A percentile compares a stretch with the other conserved stretches of the same genome.
phyloP scores from a whole-genome alignment of 2,113 vertebrate species.

The Pyxicephalus adspersus region DNA sequence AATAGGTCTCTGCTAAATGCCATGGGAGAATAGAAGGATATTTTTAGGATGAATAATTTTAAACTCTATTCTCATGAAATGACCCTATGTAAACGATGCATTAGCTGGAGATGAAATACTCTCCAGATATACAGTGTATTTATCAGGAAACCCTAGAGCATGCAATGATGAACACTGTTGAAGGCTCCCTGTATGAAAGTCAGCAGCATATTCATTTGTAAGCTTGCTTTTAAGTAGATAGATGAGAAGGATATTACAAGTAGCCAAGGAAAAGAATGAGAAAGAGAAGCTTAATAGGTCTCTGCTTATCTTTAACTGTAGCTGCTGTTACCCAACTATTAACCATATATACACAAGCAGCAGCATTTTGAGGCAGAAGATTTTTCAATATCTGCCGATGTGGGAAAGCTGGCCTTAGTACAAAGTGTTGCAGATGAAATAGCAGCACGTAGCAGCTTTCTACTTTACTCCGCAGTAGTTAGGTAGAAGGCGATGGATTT shows the following conservation, averaged over 20 bases:
- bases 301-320: background rate
- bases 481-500: too few species aligned
- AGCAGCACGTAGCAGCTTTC: too few species aligned
- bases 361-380: too few species aligned
- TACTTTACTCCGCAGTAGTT: too few species aligned
- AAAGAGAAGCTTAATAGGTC: background rate
- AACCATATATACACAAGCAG: too few species aligned
- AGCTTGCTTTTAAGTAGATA: background rate
- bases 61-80: slow-evolving; percentile 12
- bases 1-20: slow-evolving; percentile 4
- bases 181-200: background rate
- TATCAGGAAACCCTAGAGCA: too few species aligned
- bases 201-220: background rate
- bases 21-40: slow-evolving; percentile 31
- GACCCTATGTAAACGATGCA: background rate
- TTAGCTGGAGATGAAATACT: slow-evolving; percentile 6
- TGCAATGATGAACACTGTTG: too few species aligned
- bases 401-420: too few species aligned
- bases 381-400: too few species aligned
- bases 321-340: background rate
- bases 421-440: too few species aligned
- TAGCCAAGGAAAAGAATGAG: background rate
- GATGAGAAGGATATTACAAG: background rate
- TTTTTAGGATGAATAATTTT: slow-evolving; percentile 33
- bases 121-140: background rate